These are phyloP conservation scores for Phoxinus dragarum DNA, from an alignment of 2,797 vertebrate species.

Conservation along the genomic window DNA sequence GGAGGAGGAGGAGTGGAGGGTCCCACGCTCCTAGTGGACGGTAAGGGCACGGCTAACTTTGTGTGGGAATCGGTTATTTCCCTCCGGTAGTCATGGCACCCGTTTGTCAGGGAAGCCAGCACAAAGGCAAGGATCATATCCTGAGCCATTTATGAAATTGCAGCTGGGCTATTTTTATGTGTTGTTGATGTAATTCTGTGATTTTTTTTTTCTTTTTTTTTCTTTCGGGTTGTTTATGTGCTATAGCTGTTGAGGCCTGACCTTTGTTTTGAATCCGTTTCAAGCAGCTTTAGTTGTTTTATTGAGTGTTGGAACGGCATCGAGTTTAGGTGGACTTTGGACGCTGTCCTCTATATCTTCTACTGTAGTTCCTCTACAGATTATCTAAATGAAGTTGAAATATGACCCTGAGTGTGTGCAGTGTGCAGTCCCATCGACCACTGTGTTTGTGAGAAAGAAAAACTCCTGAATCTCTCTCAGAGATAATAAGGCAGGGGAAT, in stretches of 20 bases:
- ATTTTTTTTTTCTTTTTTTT: not conserved
- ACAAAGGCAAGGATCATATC: constrained; percentile 6
- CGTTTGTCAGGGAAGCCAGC: not conserved
- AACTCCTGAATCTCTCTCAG: constrained; percentile 18
- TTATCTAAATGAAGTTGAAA: constrained; percentile 41
- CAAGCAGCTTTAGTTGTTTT: constrained; percentile 55
- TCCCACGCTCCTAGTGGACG: constrained; percentile 74
- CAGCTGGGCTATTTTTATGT: not conserved
- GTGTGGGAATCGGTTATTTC: constrained; percentile 24
- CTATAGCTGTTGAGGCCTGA: not conserved
- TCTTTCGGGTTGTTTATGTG: not conserved
- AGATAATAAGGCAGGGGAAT: constrained; percentile 35
- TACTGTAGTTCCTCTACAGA: constrained; percentile 63
- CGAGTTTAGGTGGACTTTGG: constrained; percentile 74
- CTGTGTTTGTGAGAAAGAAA: not conserved
- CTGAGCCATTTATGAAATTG: constrained; percentile 5
- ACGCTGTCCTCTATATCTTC: constrained; percentile 66
- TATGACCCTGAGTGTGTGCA: constrained; percentile 14
- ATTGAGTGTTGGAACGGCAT: constrained; percentile 27
- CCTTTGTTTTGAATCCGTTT: constrained; percentile 46
- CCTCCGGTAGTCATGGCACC: constrained; percentile 30
- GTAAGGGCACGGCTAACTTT: constrained; percentile 68
- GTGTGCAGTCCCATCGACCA: constrained; percentile 9
- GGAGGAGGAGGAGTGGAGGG: constrained; percentile 69
- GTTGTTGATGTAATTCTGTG: not conserved